Base-by-base conservation (phyloP, 2,888 invertebrate genomes). In the Tipula unca region DNA sequence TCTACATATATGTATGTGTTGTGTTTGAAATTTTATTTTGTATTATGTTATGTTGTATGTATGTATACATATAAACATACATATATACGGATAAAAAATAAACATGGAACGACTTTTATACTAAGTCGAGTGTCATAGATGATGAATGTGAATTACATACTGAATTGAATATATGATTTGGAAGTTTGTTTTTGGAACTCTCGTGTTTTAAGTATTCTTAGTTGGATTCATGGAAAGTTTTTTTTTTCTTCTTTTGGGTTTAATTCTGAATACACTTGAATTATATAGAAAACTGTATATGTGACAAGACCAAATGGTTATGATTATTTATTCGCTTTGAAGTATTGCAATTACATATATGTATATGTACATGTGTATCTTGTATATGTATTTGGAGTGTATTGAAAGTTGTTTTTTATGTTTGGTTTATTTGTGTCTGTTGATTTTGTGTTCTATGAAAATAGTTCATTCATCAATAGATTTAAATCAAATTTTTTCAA, bases 111-210 rank as follows among this genome's bases (percentile, higher is more conserved):
- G 48, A 69, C 69, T 69, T 69, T 69, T 20, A 25, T 69, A 69
- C 69, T 69, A 69, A 69, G 69, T 69, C 69, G 69, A 69, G 69
- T 69, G 69, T 69, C 69, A 69, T 69, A 69, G 69, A 69, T 69
- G 69, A 69, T 69, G 69, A 69, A 69, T 69, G 69, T 69, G 69
- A 69, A 69, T 69, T 69, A 69, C 69, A 69, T 69, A 69, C 69
- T 69, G 25, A 69, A 69, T 69, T 69, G 69, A 69, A 69, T 69
- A 69, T 69, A 69, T 69, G 20, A 69, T 69, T 69, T 25, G 69
- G 25, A 69, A 20, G 25, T 69, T 48, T 48, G 20, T 69, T 20
- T 69, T 25, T 25, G 69, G 8, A 14, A 4, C 25, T 69, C 10
- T 20, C 10, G 10, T 69, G 69, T 20, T 69, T 25, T 69, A 25